Evolutionary conservation across 2,888 invertebrate species (phyloP).

Genomic region (Catocala sponsa): DNA sequence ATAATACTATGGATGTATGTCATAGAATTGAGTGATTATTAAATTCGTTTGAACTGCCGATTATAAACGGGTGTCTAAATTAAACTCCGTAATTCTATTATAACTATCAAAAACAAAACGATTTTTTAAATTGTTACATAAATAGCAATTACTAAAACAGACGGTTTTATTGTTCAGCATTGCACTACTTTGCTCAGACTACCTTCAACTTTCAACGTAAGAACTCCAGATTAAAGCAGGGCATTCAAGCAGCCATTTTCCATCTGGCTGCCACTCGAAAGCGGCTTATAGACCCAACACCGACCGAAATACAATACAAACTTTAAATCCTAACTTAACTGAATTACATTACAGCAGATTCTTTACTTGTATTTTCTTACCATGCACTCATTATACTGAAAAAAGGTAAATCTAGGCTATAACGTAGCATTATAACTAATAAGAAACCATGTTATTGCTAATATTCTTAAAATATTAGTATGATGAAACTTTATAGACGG

Average conservation of each 20-base stretch:
- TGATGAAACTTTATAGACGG: no score
- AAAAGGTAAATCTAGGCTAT: background rate
- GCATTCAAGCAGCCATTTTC: slow-evolving; percentile 6
- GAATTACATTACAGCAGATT: background rate
- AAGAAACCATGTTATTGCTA: background rate
- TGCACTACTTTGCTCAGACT: no score
- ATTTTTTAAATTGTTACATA: no score
- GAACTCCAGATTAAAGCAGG: background rate
- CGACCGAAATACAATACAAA: slow-evolving; percentile 8
- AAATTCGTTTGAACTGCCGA: no score
- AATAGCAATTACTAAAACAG: no score
- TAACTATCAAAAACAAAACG: no score
- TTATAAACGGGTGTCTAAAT: no score
- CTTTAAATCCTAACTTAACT: slow-evolving; percentile 5
- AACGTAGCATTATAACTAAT: no score
- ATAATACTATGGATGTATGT: no score
- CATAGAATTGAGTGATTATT: no score
- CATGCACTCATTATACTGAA: slow-evolving; percentile 1
- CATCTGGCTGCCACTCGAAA: slow-evolving; percentile 4
- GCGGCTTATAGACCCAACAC: slow-evolving; percentile 7
- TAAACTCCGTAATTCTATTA: no score
- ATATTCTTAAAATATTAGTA: background rate
- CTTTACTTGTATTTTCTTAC: background rate
- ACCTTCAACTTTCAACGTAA: background rate
- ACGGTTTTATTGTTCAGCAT: no score